Conservation (phyloP, 2,113 vertebrate species). For the Syrmaticus mikado region DNA sequence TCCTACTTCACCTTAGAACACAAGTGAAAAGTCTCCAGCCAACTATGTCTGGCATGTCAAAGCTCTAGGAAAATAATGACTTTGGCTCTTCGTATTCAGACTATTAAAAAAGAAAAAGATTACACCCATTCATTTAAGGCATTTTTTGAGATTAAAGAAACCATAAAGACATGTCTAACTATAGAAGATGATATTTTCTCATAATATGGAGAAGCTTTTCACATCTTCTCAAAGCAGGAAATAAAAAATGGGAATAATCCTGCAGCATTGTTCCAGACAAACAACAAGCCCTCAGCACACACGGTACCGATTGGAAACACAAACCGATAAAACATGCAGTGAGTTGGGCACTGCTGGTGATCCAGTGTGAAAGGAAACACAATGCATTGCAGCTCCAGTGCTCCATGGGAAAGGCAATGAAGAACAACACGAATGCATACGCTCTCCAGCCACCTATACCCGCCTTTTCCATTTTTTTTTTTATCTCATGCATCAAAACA, state of each 20-base stretch:
- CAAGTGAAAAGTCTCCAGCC: constrained; percentile 72
- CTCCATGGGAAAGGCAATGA: neutral
- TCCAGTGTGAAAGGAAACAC: neutral
- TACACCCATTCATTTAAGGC: constrained; percentile 77
- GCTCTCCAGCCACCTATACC: neutral
- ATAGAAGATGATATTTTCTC: constrained; percentile 68
- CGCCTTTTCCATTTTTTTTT: neutral
- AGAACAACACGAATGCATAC: neutral
- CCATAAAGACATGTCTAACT: constrained; percentile 75
- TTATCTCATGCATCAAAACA: accelerated
- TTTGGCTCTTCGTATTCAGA: constrained; percentile 77
- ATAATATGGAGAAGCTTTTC: constrained; percentile 60
- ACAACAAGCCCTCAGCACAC: neutral
- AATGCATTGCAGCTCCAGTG: neutral
- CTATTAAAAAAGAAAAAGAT: constrained; percentile 72
- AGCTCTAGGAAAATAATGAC: constrained; percentile 75
- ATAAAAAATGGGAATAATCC: neutral
- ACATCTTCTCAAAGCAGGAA: constrained; percentile 28
- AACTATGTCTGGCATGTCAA: constrained; percentile 75
- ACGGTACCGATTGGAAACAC: constrained; percentile 4
- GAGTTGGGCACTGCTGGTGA: neutral
- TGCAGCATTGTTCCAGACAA: neutral
- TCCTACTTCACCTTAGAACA: constrained; percentile 74
- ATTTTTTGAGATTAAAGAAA: constrained; percentile 78
- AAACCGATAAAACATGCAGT: constrained; percentile 43